These are phyloP conservation scores for Rhynchopsitta pachyrhyncha DNA, from an alignment of 2,113 vertebrate species.

Conservation along the genomic window DNA sequence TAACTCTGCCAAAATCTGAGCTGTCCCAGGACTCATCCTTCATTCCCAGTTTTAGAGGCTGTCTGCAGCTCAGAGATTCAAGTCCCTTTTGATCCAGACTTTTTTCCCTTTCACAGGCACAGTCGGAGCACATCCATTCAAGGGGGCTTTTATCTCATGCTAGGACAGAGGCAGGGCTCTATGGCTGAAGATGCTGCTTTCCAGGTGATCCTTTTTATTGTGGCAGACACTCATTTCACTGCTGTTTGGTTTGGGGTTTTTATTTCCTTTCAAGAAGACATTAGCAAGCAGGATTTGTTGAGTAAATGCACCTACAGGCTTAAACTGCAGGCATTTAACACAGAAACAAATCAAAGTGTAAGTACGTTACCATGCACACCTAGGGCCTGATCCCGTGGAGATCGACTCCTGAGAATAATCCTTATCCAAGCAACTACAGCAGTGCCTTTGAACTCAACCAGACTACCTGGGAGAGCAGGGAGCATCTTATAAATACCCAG, in stretches of 20 bases:
- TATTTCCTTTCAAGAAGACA: background rate
- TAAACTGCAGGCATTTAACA: background rate
- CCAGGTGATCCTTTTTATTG: background rate
- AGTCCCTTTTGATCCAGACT: background rate
- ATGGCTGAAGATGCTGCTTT: background rate
- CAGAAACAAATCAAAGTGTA: conserved; percentile 18
- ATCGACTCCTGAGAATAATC: background rate
- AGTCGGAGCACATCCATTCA: background rate
- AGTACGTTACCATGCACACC: conserved; percentile 5
- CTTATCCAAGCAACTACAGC: background rate
- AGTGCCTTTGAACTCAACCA: conserved; percentile 52
- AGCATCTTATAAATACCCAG: conserved; percentile 20
- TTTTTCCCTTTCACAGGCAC: background rate
- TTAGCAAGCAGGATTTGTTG: background rate
- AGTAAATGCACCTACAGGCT: background rate
- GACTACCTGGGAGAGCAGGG: background rate
- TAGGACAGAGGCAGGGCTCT: background rate
- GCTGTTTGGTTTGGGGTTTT: accelerated
- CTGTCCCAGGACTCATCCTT: background rate
- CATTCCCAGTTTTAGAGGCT: background rate
- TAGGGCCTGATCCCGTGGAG: conserved; percentile 13
- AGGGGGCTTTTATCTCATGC: background rate
- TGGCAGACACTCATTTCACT: background rate
- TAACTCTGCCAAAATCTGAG: background rate
- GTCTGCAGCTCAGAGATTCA: background rate